Evolutionary conservation across 2,888 invertebrate species (phyloP).

Genomic region (Agrochola macilenta): DNA sequence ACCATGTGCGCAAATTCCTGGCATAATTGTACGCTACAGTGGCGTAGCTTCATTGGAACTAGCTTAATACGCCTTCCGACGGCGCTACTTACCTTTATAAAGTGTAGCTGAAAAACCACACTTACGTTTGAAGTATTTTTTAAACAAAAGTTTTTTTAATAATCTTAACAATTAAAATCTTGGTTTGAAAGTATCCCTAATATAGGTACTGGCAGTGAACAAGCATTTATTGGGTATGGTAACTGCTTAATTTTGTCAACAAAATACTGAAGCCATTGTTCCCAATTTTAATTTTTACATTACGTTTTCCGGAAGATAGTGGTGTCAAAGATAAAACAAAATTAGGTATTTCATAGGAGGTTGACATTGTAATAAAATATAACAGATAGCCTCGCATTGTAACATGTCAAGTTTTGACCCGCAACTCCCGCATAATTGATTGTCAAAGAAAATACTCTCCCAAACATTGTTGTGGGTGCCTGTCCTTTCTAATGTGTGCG

Average conservation of each 20-base stretch:
- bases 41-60: conserved; percentile 52
- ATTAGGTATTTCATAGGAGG: neutral
- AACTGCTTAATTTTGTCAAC: too few relatives aligned
- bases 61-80: conserved; percentile 59
- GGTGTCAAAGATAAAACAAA: neutral
- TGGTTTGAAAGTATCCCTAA: neutral
- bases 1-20: conserved; percentile 81
- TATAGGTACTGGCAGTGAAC: neutral
- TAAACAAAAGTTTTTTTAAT: neutral
- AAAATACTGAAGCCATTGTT: neutral
- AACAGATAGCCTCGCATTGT: neutral
- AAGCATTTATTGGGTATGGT: neutral
- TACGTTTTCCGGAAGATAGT: neutral
- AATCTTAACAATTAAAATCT: neutral
- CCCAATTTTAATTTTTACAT: neutral
- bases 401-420: too few relatives aligned
- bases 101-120: neutral
- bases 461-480: conserved; percentile 41
- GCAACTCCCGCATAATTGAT: neutral
- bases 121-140: too few relatives aligned
- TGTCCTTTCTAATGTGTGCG: conserved; percentile 76
- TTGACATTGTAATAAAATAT: neutral
- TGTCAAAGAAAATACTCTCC: neutral
- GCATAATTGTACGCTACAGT: conserved; percentile 74
- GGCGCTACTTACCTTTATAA: neutral